phyloP scores from a whole-genome alignment of 2,797 vertebrate genomes.

The Pangasius sanitwongsei region DNA sequence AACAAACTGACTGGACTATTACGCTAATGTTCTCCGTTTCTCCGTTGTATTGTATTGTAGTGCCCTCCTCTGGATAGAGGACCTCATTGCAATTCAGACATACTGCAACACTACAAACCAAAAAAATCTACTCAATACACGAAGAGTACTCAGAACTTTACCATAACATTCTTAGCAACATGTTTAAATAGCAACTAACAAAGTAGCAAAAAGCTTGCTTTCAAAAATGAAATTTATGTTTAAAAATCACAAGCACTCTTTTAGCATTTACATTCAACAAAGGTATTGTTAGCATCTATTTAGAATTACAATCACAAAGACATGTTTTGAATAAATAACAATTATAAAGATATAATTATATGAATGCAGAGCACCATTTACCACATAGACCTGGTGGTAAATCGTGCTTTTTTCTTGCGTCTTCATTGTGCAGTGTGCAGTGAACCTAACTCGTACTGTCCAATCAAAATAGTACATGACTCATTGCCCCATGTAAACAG shows the following conservation, averaged over 20 bases:
- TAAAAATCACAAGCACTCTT: neutral
- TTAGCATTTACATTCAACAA: neutral
- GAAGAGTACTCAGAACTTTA: neutral
- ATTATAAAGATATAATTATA: neutral
- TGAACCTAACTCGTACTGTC: neutral
- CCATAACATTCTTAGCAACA: neutral
- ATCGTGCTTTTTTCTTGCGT: neutral
- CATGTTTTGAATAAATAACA: neutral
- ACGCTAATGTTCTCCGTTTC: slow-evolving; percentile 32
- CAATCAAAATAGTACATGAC: neutral
- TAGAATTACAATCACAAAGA: neutral
- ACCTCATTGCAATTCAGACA: slow-evolving; percentile 10
- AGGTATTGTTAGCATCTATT: neutral
- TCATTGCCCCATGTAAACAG: neutral
- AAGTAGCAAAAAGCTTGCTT: neutral
- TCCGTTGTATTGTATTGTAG: slow-evolving; percentile 40
- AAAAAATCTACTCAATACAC: neutral
- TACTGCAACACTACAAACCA: neutral
- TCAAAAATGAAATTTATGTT: neutral
- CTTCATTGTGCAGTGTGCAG: neutral
- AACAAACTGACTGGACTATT: slow-evolving; percentile 34
- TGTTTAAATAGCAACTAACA: neutral
- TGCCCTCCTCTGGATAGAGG: slow-evolving; percentile 54
- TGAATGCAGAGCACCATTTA: neutral
- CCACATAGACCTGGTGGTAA: neutral